Conservation (phyloP, 2,113 vertebrate genomes). For the Lutjanus erythropterus region DNA sequence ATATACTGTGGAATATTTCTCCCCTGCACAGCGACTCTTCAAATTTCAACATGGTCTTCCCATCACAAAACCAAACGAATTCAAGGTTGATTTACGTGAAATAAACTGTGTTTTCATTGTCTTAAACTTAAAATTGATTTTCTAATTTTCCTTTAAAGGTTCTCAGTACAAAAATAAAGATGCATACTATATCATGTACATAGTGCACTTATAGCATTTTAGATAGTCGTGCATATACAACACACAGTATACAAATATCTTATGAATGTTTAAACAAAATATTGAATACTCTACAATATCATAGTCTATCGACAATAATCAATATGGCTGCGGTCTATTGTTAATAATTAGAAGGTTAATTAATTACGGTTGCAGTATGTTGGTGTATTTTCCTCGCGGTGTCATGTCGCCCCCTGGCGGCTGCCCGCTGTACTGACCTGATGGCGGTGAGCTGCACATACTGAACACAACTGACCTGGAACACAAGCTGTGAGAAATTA, state of each 20-base stretch:
- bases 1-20: background rate
- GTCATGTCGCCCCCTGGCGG: constrained; percentile 1
- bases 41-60: background rate
- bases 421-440: background rate
- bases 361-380: no score
- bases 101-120: background rate
- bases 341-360: background rate
- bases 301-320: no score
- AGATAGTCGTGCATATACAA: background rate
- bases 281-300: no score
- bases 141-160: background rate
- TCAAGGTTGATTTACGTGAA: constrained; percentile 1
- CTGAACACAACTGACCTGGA: background rate
- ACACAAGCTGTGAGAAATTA: background rate
- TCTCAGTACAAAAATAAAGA: background rate
- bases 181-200: no score
- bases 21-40: background rate
- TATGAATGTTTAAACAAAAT: no score
- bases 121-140: background rate
- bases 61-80: background rate
- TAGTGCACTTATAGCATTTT: background rate
- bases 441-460: background rate
- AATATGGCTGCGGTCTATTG: no score
- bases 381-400: background rate
- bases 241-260: no score